Evolutionary conservation across 2,888 invertebrate genomes (phyloP).

Genomic region (Meganola albula): DNA sequence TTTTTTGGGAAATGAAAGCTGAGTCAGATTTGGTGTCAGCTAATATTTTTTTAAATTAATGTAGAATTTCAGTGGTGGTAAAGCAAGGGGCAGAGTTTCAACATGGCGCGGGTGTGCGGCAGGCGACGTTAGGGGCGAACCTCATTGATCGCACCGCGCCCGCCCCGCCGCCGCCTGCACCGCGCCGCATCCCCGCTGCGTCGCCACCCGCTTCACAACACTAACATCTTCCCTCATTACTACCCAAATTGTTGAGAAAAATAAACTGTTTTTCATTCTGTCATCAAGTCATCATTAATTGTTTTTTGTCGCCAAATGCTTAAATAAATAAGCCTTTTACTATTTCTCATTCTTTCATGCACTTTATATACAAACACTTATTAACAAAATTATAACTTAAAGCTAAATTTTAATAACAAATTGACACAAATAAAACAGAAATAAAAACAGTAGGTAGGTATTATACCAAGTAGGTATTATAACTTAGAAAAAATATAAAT

Average conservation of each 20-base stretch:
- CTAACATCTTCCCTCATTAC: slow-evolving; percentile 45
- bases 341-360: too few relatives aligned
- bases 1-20: slow-evolving; percentile 16
- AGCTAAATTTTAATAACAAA: background rate
- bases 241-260: slow-evolving; percentile 19
- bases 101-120: slow-evolving; percentile 32
- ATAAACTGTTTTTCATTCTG: slow-evolving; percentile 6
- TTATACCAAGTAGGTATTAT: too few relatives aligned
- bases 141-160: slow-evolving; percentile 74
- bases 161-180: slow-evolving; percentile 42
- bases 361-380: too few relatives aligned
- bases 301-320: too few relatives aligned
- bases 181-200: slow-evolving; percentile 32
- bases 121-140: slow-evolving; percentile 31
- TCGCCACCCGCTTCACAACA: slow-evolving; percentile 49
- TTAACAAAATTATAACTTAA: too few relatives aligned
- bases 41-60: slow-evolving; percentile 46
- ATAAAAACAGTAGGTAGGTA: too few relatives aligned
- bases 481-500: too few relatives aligned
- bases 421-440: too few relatives aligned
- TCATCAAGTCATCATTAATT: slow-evolving; percentile 3
- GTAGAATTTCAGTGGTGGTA: slow-evolving; percentile 53
- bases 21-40: slow-evolving; percentile 29
- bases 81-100: slow-evolving; percentile 50
- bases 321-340: too few relatives aligned